phyloP scores from a whole-genome alignment of 2,113 vertebrate species.

The Oncorhynchus kisutch region DNA sequence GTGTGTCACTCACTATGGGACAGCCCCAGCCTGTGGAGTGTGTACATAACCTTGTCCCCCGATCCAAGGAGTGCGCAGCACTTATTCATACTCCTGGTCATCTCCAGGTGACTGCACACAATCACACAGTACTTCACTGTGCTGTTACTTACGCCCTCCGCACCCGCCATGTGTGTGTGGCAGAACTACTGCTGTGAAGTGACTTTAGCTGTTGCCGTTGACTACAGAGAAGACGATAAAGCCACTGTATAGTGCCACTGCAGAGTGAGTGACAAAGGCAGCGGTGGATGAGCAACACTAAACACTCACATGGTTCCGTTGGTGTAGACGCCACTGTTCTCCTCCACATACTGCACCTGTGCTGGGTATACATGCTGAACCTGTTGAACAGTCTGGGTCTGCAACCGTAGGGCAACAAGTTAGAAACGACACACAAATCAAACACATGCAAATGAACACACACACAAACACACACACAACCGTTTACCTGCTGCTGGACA shows the following conservation, averaged over 20 bases:
- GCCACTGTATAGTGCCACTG: conserved; percentile 30
- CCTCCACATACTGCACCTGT: conserved; percentile 97
- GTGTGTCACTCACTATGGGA: conserved; percentile 14
- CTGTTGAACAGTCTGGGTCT: conserved; percentile 86
- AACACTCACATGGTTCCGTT: conserved; percentile 93
- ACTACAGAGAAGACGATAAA: conserved; percentile 11
- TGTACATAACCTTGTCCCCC: conserved; percentile 19
- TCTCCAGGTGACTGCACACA: conserved; percentile 63
- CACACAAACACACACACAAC: conserved; percentile 6
- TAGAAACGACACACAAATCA: conserved; percentile 12
- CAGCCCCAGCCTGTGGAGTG: conserved; percentile 32
- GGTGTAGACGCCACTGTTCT: conserved; percentile 88
- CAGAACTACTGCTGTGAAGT: conserved; percentile 54
- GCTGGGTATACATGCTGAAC: conserved; percentile 92
- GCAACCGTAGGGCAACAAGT: conserved; percentile 8
- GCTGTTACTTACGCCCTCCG: not conserved
- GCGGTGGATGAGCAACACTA: conserved; percentile 53
- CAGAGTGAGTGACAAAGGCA: conserved; percentile 26
- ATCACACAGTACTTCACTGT: conserved; percentile 9
- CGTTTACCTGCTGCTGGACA: conserved; percentile 87
- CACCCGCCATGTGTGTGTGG: conserved; percentile 59
- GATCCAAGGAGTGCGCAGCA: conserved; percentile 26
- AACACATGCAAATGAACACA: not conserved
- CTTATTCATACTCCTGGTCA: conserved; percentile 63
- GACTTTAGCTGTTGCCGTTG: conserved; percentile 23